Conservation (phyloP, 2,113 vertebrate genomes). For the Podarcis cretensis region DNA sequence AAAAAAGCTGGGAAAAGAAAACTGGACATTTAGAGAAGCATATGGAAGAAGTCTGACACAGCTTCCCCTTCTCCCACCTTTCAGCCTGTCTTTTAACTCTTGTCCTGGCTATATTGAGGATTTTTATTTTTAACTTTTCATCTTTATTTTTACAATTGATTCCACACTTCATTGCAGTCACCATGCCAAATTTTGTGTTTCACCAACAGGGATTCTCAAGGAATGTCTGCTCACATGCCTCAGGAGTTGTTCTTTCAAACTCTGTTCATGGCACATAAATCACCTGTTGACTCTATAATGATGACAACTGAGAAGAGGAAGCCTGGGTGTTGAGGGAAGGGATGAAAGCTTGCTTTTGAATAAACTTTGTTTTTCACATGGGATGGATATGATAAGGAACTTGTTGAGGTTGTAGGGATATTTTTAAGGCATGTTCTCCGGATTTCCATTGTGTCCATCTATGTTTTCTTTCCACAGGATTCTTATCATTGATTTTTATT, state of each 20-base stretch:
- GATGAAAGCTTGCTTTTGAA: background rate
- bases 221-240: background rate
- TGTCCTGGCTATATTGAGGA: background rate
- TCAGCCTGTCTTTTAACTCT: no score
- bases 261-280: background rate
- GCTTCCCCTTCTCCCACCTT: no score
- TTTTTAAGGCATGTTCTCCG: constrained; percentile 26
- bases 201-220: background rate
- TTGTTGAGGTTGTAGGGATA: background rate
- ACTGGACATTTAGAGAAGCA: no score
- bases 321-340: background rate
- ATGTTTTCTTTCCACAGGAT: constrained; percentile 9
- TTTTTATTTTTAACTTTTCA: background rate
- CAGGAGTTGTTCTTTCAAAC: background rate
- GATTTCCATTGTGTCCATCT: constrained; percentile 13
- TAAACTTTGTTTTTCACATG: background rate
- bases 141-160: no score
- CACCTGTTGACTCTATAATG: background rate
- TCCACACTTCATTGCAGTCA: background rate
- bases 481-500: constrained; percentile 26
- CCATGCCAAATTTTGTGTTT: background rate
- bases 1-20: no score
- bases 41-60: no score
- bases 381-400: constrained; percentile 3
- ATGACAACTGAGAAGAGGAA: constrained; percentile 17